Evolutionary conservation across 2,888 invertebrate species (phyloP).

Genomic region (Minunthozetes semirufus): DNA sequence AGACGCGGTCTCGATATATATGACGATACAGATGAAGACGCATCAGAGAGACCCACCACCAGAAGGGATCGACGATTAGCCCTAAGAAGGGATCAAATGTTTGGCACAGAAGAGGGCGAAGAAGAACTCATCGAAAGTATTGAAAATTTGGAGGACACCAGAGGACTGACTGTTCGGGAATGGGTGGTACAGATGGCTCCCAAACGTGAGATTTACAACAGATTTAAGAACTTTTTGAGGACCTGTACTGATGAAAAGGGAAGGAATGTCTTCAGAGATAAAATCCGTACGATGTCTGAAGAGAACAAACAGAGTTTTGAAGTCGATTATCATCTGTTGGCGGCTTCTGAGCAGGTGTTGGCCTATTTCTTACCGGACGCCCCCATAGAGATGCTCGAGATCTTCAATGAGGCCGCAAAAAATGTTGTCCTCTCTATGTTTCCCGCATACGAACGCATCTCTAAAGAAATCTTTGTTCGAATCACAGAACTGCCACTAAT

Average conservation of each 20-base stretch:
- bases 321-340: slow-evolving; percentile 85
- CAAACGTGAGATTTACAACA: slow-evolving; percentile 87
- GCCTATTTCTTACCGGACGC: slow-evolving; percentile 97
- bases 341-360: slow-evolving; percentile 80
- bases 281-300: slow-evolving; percentile 90
- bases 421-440: slow-evolving; percentile 82
- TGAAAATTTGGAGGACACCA: slow-evolving; percentile 95
- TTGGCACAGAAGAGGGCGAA: slow-evolving; percentile 37
- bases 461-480: slow-evolving; percentile 85
- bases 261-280: slow-evolving; percentile 80
- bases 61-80: slow-evolving; percentile 14
- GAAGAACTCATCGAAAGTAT: slow-evolving; percentile 84
- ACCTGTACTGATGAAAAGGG: slow-evolving; percentile 81
- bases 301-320: slow-evolving; percentile 69
- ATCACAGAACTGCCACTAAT: slow-evolving; percentile 90
- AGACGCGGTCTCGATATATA: slow-evolving; percentile 62
- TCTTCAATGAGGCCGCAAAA: slow-evolving; percentile 70
- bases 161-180: slow-evolving; percentile 86
- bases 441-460: slow-evolving; percentile 90
- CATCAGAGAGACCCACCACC: background rate
- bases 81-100: slow-evolving; percentile 17
- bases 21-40: slow-evolving; percentile 26
- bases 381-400: slow-evolving; percentile 90
- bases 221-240: slow-evolving; percentile 80
- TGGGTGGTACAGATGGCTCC: slow-evolving; percentile 96